These are phyloP conservation scores for Phodopus roborovskii DNA, from an alignment of 2,113 vertebrate species.

Conservation along the genomic window DNA sequence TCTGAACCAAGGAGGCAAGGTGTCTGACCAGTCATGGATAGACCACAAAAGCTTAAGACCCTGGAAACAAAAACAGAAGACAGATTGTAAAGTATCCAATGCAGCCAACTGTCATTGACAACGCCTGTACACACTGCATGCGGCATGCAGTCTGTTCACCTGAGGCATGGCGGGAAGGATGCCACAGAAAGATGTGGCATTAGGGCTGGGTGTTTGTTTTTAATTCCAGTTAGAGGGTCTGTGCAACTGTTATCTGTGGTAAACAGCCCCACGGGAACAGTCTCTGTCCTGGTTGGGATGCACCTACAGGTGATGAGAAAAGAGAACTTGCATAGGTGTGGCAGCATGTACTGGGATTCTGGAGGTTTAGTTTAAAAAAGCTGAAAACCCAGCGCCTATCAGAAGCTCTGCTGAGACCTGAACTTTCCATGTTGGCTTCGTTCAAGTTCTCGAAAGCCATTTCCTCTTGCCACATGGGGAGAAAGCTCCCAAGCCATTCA, in stretches of 20 bases:
- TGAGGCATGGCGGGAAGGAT: background rate
- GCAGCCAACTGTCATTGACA: background rate
- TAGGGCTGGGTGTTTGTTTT: background rate
- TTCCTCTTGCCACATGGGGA: background rate
- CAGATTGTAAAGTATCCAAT: conserved; percentile 26
- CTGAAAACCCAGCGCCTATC: background rate
- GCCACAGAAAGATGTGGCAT: background rate
- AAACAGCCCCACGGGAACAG: conserved; percentile 27
- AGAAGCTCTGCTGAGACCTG: background rate
- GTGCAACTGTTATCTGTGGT: background rate
- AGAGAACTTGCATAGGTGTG: background rate
- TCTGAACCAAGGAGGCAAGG: conserved; percentile 1
- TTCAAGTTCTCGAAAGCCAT: background rate
- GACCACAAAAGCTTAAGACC: conserved; percentile 57
- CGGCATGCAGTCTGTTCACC: background rate
- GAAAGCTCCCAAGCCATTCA: background rate
- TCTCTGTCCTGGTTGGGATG: background rate
- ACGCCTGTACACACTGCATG: background rate
- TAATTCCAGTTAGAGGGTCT: background rate
- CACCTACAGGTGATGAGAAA: background rate
- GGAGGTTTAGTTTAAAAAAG: conserved; percentile 22
- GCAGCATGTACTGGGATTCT: background rate
- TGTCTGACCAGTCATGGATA: conserved; percentile 16
- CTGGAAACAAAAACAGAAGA: conserved; percentile 71
- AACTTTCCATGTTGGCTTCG: background rate